These are phyloP conservation scores for Mesitornis unicolor DNA, from an alignment of 2,113 vertebrate genomes.

Conservation along the genomic window DNA sequence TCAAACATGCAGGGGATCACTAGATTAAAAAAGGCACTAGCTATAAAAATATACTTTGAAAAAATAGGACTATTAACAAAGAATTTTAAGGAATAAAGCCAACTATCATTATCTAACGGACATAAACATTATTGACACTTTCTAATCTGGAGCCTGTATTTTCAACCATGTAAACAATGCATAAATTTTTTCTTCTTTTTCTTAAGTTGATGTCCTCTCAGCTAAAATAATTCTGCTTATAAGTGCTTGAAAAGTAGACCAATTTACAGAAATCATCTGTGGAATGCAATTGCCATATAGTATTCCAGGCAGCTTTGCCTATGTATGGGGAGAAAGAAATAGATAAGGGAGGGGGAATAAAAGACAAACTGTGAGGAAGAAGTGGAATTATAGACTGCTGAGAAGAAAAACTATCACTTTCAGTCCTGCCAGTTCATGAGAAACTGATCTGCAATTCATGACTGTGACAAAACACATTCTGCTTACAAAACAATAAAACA, in stretches of 20 bases:
- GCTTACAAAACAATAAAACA: constrained; percentile 15
- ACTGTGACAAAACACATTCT: constrained; percentile 22
- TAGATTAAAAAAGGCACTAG: background rate
- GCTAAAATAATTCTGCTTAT: background rate
- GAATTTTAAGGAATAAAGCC: background rate
- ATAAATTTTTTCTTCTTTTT: background rate
- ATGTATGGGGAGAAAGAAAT: background rate
- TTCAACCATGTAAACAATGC: background rate
- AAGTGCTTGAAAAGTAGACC: background rate
- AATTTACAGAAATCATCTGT: background rate
- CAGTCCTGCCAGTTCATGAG: constrained; percentile 11
- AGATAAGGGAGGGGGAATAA: constrained; percentile 1
- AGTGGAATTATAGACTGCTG: constrained; percentile 2
- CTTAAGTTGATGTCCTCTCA: background rate
- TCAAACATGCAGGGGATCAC: background rate
- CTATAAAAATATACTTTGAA: background rate
- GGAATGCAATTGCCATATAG: background rate
- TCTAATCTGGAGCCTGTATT: background rate
- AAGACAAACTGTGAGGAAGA: background rate
- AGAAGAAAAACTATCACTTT: constrained; percentile 26
- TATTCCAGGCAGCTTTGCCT: background rate
- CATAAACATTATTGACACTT: background rate
- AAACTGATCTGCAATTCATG: constrained; percentile 56
- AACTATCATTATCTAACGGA: background rate
- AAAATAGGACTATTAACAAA: background rate